These are phyloP conservation scores for Papilio dardanus DNA, from an alignment of 1,140 invertebrate species.

Conservation along the genomic window DNA sequence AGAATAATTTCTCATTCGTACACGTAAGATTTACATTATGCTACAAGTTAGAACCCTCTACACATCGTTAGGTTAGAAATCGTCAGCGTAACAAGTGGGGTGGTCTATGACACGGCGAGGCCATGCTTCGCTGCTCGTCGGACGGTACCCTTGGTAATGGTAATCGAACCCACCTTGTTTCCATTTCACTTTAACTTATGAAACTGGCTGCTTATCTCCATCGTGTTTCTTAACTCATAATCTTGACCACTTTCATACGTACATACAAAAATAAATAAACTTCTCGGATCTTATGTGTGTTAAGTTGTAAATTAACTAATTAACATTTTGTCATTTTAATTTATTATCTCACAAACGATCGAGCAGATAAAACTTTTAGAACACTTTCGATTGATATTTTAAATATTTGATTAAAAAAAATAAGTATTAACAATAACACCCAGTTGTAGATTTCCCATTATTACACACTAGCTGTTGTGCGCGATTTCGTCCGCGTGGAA, in stretches of 20 bases:
- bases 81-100: constrained; percentile 77
- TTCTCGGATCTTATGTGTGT: not conserved
- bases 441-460: not conserved
- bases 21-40: not conserved
- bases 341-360: not conserved
- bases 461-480: no score
- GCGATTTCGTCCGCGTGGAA: no score
- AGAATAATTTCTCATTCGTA: no score
- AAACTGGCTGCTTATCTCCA: not conserved
- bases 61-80: constrained; percentile 50
- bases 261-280: no score
- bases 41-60: constrained; percentile 49
- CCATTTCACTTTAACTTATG: not conserved
- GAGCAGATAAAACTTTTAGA: not conserved
- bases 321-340: not conserved
- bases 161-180: constrained; percentile 51
- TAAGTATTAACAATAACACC: not conserved
- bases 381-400: not conserved
- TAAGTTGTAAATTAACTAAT: not conserved
- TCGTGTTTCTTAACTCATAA: not conserved
- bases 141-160: constrained; percentile 63
- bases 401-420: constrained; percentile 4
- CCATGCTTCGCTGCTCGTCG: constrained; percentile 64
- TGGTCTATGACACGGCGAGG: constrained; percentile 74
- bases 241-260: not conserved